Evolutionary conservation across 2,797 vertebrate species (phyloP).

Genomic region (Sebastes diploproa): DNA sequence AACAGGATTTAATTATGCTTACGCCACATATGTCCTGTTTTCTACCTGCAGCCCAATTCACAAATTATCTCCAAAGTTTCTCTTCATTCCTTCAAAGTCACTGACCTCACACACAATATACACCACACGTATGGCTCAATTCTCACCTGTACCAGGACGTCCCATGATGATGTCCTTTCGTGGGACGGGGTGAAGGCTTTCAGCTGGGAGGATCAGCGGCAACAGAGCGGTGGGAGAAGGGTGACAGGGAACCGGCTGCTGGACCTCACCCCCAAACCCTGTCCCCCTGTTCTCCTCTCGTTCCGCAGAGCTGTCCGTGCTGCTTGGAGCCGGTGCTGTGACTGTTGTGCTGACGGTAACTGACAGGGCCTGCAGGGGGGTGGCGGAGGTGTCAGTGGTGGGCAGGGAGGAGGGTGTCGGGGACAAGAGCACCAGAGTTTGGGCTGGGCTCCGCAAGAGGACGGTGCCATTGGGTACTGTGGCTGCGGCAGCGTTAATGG

Average conservation of each 20-base stretch:
- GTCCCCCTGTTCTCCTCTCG: conserved; percentile 65
- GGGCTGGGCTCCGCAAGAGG: conserved; percentile 79
- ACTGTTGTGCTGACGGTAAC: conserved; percentile 77
- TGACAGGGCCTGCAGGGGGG: conserved; percentile 75
- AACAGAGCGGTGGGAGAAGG: conserved; percentile 92
- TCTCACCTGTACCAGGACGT: conserved; percentile 93
- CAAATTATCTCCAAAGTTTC: background rate
- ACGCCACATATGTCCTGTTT: background rate
- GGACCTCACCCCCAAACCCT: conserved; percentile 81
- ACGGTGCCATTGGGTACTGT: conserved; percentile 79
- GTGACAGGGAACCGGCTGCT: conserved; percentile 92
- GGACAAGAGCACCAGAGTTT: conserved; percentile 83
- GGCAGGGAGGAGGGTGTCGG: conserved; percentile 77
- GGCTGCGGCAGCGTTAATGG: conserved; percentile 83
- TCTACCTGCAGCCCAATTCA: background rate
- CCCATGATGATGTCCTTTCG: conserved; percentile 96
- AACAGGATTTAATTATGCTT: background rate
- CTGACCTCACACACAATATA: conserved; percentile 8
- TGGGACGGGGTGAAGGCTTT: conserved; percentile 89
- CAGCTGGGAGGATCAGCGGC: conserved; percentile 90
- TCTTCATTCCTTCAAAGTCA: background rate
- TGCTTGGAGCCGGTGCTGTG: conserved; percentile 60
- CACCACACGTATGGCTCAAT: background rate
- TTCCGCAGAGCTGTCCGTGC: conserved; percentile 60
- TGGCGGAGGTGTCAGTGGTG: conserved; percentile 53